Conservation (phyloP, 2,797 vertebrate genomes). For the Melanotaenia pygmaea region DNA sequence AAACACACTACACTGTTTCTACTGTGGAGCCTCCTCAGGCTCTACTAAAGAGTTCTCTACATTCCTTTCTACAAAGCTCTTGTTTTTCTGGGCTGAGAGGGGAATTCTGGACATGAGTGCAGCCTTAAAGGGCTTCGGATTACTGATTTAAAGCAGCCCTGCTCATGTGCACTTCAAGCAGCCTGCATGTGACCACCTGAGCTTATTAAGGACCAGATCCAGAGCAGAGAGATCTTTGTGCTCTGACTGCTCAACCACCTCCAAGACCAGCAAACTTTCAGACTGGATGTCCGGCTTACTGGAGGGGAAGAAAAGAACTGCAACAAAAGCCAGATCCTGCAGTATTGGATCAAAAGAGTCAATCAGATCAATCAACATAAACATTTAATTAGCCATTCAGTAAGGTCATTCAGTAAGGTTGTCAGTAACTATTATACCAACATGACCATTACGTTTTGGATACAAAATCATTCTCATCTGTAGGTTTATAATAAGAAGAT, state of each 20-base stretch:
- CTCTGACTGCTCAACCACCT: neutral
- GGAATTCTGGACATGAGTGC: slow-evolving; percentile 22
- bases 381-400: too few species aligned
- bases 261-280: neutral
- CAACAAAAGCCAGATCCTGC: neutral
- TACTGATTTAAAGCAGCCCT: slow-evolving; percentile 28
- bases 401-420: too few species aligned
- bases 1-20: slow-evolving; percentile 17
- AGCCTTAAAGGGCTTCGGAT: slow-evolving; percentile 47
- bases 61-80: slow-evolving; percentile 71
- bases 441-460: too few species aligned
- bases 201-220: slow-evolving; percentile 8
- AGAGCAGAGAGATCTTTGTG: slow-evolving; percentile 7
- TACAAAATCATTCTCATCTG: too few species aligned
- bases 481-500: too few species aligned
- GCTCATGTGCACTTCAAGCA: slow-evolving; percentile 16
- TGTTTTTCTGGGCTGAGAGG: slow-evolving; percentile 56
- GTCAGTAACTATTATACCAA: too few species aligned
- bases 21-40: slow-evolving; percentile 30
- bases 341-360: too few species aligned
- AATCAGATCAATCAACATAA: too few species aligned
- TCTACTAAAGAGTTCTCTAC: slow-evolving; percentile 54
- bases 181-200: slow-evolving; percentile 33
- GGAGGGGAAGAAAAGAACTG: neutral
- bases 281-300: neutral